Evolutionary conservation across 1,140 invertebrate genomes (phyloP).

Genomic region (Drosophila baimaii): DNA sequence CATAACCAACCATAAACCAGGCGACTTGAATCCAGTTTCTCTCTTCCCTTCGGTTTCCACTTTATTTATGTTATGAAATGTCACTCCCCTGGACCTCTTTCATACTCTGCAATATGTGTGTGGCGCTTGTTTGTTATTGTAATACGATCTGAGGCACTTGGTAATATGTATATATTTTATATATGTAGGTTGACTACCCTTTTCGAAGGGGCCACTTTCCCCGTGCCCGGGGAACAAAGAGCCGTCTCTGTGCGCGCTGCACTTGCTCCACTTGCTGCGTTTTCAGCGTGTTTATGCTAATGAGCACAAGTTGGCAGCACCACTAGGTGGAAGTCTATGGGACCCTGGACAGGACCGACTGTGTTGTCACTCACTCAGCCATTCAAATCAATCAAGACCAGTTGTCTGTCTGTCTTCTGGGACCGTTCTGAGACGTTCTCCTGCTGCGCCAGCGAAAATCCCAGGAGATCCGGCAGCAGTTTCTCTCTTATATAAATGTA

Average conservation of each 20-base stretch:
- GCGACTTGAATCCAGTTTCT: constrained; percentile 38
- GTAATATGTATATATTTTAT: constrained; percentile 49
- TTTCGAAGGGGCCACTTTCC: constrained; percentile 68
- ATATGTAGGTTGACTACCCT: constrained; percentile 46
- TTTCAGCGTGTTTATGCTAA: constrained; percentile 78
- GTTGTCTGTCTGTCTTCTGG: constrained; percentile 61
- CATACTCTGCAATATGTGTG: constrained; percentile 24
- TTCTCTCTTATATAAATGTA: constrained; percentile 66
- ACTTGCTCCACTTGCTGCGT: constrained; percentile 77
- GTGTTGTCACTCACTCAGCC: constrained; percentile 37
- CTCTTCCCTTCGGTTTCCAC: constrained; percentile 38
- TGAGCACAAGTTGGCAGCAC: constrained; percentile 74
- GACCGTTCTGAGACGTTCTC: constrained; percentile 39
- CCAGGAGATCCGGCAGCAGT: constrained; percentile 22
- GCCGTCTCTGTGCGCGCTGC: constrained; percentile 54
- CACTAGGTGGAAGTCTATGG: background rate
- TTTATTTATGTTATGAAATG: constrained; percentile 77
- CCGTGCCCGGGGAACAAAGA: constrained; percentile 56
- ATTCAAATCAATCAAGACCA: constrained; percentile 75
- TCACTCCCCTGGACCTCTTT: constrained; percentile 55
- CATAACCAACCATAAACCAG: constrained; percentile 26
- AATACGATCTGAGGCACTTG: constrained; percentile 69
- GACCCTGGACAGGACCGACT: constrained; percentile 7
- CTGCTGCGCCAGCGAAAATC: constrained; percentile 58
- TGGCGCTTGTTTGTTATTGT: constrained; percentile 70